Conservation (phyloP, 2,888 invertebrate species). For the Sphaerophoria rueppellii region DNA sequence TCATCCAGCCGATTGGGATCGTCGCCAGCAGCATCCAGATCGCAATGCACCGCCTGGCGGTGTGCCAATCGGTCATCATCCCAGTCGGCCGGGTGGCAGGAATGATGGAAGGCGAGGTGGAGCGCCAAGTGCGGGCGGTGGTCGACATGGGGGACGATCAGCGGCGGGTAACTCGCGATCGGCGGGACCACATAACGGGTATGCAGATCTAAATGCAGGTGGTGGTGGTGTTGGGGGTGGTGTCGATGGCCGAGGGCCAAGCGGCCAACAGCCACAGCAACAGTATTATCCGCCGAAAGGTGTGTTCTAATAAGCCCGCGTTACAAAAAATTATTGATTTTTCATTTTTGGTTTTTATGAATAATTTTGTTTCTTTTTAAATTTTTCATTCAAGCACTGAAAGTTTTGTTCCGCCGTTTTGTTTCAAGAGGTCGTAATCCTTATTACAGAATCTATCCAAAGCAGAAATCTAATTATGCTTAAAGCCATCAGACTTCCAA, state of each 20-base stretch:
- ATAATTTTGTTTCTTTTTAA: slow-evolving; percentile 30
- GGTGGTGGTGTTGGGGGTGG: slow-evolving; percentile 73
- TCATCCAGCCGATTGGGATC: slow-evolving; percentile 80
- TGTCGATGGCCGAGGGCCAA: slow-evolving; percentile 74
- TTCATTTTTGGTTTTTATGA: slow-evolving; percentile 16
- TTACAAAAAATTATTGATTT: slow-evolving; percentile 45
- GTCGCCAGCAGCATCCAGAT: slow-evolving; percentile 76
- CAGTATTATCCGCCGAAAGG: slow-evolving; percentile 90
- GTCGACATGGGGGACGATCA: slow-evolving; percentile 79
- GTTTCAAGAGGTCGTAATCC: neutral
- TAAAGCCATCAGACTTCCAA: too few species aligned
- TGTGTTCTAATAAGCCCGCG: slow-evolving; percentile 80
- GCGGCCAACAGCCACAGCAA: slow-evolving; percentile 79
- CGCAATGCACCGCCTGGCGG: slow-evolving; percentile 47
- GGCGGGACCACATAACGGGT: slow-evolving; percentile 84
- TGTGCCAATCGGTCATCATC: slow-evolving; percentile 55
- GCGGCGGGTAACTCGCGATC: slow-evolving; percentile 77
- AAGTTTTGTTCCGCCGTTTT: slow-evolving; percentile 20
- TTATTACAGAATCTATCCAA: neutral
- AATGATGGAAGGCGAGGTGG: slow-evolving; percentile 75
- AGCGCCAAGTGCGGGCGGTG: slow-evolving; percentile 76
- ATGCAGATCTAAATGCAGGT: slow-evolving; percentile 82
- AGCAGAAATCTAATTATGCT: neutral
- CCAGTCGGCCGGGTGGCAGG: slow-evolving; percentile 79
- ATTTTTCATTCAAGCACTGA: slow-evolving; percentile 69